Base-by-base conservation (phyloP, 2,113 vertebrate species). In the Alethe diademata region DNA sequence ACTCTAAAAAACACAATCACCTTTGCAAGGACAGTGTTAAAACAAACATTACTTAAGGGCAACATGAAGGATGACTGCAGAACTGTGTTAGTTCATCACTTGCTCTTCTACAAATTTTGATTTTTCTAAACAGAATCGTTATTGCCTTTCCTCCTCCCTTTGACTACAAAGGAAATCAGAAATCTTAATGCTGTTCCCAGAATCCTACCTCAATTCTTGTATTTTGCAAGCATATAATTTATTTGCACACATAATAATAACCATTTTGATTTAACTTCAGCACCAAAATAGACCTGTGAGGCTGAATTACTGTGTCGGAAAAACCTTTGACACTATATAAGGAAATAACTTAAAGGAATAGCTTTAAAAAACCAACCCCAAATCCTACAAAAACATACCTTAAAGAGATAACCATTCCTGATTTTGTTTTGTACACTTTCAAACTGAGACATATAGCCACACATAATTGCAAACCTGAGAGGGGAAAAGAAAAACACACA, bases 371-470 rank as follows among this genome's bases (percentile, higher is more conserved):
- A 47, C 2, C 57, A 83, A 62, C 17, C 71, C 62, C 87, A 83
- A 92, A 93, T 79, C 75, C 94, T 96, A 92, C 93, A 74, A 94
- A 97, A 94, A 96, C 96, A 97, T 97, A 99, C 99, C 99, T 99
- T 99, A 95, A 99, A 99, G 89, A 98, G 97, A 95, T 99, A 98
- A 80, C 99, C 99, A 89, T 99, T 99, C 98, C 98, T 99, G 96
- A 99, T 98, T 98, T 98, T 99, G 98, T 99, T 99, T 96, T 99
- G 99, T 89, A 99, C 91, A 43, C 98, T 99, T 89, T 99, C 99
- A 94, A 98, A 99, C 78, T 99, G 98, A 58, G 99, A 98, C 97
- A 99, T 98, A 62, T 99, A 98, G 85, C 99, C 99, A 97, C 99
- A 99, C 96, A 99, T 98, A 97, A 99, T 97, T 81, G 99, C 99